Evolutionary conservation across 1,140 invertebrate genomes (phyloP).

Genomic region (Anoplolepis gracilipes): DNA sequence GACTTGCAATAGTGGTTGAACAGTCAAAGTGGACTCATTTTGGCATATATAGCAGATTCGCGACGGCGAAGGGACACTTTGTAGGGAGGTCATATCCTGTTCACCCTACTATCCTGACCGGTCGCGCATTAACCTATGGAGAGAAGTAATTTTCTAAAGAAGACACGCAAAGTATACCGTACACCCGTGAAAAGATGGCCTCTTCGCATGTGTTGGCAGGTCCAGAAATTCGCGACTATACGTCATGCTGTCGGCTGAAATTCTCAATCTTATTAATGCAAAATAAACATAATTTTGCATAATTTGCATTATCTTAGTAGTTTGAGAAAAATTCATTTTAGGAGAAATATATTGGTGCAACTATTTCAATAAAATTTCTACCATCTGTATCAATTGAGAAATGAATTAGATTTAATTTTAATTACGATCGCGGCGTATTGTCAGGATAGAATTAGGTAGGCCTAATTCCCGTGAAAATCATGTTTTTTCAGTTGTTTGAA

Average conservation of each 20-base stretch:
- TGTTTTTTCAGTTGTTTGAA: slow-evolving; percentile 75
- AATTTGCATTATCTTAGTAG: neutral
- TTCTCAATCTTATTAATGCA: neutral
- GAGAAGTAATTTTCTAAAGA: slow-evolving; percentile 74
- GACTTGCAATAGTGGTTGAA: slow-evolving; percentile 85
- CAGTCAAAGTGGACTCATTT: slow-evolving; percentile 86
- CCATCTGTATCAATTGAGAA: slow-evolving; percentile 15
- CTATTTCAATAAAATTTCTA: neutral
- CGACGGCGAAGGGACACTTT: slow-evolving; percentile 77
- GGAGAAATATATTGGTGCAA: neutral
- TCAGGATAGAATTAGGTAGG: slow-evolving; percentile 76
- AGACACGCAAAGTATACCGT: slow-evolving; percentile 70
- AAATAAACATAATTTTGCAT: neutral
- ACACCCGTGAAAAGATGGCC: slow-evolving; percentile 61
- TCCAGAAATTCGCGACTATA: slow-evolving; percentile 18
- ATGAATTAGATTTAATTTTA: slow-evolving; percentile 48
- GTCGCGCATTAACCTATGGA: slow-evolving; percentile 69
- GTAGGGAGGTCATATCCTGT: slow-evolving; percentile 85
- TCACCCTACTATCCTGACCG: slow-evolving; percentile 69
- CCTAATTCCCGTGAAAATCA: slow-evolving; percentile 76
- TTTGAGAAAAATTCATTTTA: neutral
- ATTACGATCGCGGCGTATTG: slow-evolving; percentile 66
- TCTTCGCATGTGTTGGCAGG: slow-evolving; percentile 11
- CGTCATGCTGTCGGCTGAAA: neutral
- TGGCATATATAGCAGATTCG: slow-evolving; percentile 74